These are phyloP conservation scores for Sinodicranocentrus sp. DNA, from an alignment of 2,888 invertebrate genomes.

Conservation along the genomic window DNA sequence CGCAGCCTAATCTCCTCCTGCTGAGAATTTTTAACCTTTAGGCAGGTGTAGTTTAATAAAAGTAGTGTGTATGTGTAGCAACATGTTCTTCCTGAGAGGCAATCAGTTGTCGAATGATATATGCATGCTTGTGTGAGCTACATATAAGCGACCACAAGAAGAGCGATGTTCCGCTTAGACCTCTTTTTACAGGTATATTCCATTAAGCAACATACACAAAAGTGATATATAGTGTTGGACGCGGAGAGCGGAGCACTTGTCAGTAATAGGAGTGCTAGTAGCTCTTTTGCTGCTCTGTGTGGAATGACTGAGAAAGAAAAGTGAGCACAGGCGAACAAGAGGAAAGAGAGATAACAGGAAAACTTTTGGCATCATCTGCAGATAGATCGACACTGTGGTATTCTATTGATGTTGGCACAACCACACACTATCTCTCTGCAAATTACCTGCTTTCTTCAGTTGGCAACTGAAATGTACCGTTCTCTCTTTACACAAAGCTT, in stretches of 20 bases:
- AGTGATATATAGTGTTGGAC: constrained; percentile 31
- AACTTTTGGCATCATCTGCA: constrained; percentile 69
- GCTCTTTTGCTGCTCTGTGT: constrained; percentile 46
- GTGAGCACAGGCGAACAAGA: constrained; percentile 52
- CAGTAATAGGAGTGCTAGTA: constrained; percentile 3
- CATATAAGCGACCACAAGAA: constrained; percentile 47
- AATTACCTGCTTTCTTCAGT: constrained; percentile 67
- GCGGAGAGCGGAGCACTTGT: not conserved
- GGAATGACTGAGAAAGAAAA: constrained; percentile 38
- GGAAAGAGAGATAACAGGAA: constrained; percentile 63
- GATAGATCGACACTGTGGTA: constrained; percentile 67
- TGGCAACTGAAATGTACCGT: constrained; percentile 64
- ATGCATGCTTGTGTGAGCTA: constrained; percentile 34
- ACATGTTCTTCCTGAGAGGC: constrained; percentile 62
- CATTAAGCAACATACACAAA: constrained; percentile 48
- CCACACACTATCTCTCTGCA: constrained; percentile 59
- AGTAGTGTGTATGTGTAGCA: constrained; percentile 41
- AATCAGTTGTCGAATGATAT: constrained; percentile 67
- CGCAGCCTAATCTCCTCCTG: constrained; percentile 60
- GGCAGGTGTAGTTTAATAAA: constrained; percentile 63
- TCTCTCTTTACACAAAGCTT: constrained; percentile 56
- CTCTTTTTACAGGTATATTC: constrained; percentile 66
- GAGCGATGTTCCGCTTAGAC: constrained; percentile 60
- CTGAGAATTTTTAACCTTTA: constrained; percentile 65
- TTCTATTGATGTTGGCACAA: constrained; percentile 69